Evolutionary conservation across 2,888 invertebrate species (phyloP), one percentile per base, ranked within the genome.

Genomic region (Oscheius onirici): DNA sequence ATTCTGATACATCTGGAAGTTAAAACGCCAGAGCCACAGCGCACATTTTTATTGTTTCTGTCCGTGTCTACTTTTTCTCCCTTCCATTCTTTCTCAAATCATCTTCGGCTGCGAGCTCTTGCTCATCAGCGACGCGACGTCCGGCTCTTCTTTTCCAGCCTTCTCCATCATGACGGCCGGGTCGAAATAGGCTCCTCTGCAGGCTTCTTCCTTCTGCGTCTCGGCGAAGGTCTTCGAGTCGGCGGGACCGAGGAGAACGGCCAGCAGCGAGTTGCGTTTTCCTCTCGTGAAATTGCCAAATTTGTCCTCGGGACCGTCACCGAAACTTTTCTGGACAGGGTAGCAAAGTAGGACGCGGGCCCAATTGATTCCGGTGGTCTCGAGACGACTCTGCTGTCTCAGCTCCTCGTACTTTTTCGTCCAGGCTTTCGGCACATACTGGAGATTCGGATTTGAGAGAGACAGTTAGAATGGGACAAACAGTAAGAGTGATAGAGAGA

Each of bases 331-430:
- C 41, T 79, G 78, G 34, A 60, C 72, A 0, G 78, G 78, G 17
- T 79, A 76, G 34, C 46, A 65, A 61, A 79, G 73, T 5, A 73
- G 41, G 1, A 79, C 55, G 22, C 76, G 73, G 60, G 72, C 73
- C 76, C 76, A 79, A 61, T 79, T 79, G 51, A 79, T 57, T 6
- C 78, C 78, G 52, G 68, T 57, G 41, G 71, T 79, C 61, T 79
- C 74, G 52, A 72, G 75, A 26, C 72, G 70, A 8, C 76, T 72
- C 51, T 76, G 76, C 20, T 54, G 17, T n/a, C 73, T 72, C 73
- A 76, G 73, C 52, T 75, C 78, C 20, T 68, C 57, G 46, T 68
- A 78, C 28, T 78, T 76, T 13, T 71, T 55, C 6, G 76, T 71
- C 78, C 78, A 78, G 11, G 76, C 67, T 20, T 73, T 73, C 10